Percentiles rank a stretch among this genome's conserved stretches.
phyloP scores from a whole-genome alignment of 2,888 invertebrate species.

The Caradrina kadenii region DNA sequence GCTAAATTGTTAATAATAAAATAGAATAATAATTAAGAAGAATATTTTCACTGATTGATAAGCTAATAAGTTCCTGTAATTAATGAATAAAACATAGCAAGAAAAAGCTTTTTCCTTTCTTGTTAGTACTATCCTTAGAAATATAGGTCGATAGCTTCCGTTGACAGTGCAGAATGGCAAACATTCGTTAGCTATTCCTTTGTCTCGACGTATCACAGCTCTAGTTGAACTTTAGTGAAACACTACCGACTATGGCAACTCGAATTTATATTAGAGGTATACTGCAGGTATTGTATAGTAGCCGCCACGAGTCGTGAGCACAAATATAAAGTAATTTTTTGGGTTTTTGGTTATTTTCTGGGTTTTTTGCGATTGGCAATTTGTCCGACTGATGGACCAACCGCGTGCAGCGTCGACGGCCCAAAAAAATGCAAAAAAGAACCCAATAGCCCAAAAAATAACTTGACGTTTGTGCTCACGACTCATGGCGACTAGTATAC shows the following conservation, averaged over 20 bases:
- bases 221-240: slow-evolving; percentile 30
- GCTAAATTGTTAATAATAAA: background rate
- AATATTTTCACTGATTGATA: background rate
- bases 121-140: slow-evolving; percentile 52
- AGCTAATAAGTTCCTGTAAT: background rate
- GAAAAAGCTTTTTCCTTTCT: slow-evolving; percentile 30
- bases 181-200: slow-evolving; percentile 78
- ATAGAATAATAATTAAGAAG: background rate
- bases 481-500: no score
- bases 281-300: no score
- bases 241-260: slow-evolving; percentile 16
- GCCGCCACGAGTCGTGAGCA: no score
- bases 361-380: no score
- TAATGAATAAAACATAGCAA: slow-evolving; percentile 5
- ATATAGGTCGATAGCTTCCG: slow-evolving; percentile 66
- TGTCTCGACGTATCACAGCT: slow-evolving; percentile 64
- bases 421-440: no score
- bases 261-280: slow-evolving; percentile 22
- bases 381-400: no score
- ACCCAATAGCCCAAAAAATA: no score
- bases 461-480: no score
- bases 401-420: no score
- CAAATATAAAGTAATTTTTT: no score
- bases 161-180: slow-evolving; percentile 70
- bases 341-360: no score